Conservation (phyloP, 2,888 invertebrate species). For the Rhyacophila evoluta region DNA sequence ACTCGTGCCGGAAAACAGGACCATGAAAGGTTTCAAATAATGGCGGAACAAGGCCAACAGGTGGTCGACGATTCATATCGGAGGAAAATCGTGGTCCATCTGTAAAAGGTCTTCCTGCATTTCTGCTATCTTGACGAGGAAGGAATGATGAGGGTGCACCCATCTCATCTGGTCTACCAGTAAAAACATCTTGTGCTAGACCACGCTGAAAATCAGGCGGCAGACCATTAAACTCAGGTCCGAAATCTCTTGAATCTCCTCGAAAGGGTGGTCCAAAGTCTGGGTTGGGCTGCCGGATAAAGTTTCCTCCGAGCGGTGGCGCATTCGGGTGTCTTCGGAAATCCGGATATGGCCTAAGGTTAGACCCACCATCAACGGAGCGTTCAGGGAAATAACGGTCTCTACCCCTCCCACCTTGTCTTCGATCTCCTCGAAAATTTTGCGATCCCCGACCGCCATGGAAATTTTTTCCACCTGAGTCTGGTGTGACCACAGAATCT, state of each 20-base stretch:
- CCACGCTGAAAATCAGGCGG: neutral
- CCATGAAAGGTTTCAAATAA: slow-evolving; percentile 41
- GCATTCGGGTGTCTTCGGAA: neutral
- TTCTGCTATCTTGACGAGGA: neutral
- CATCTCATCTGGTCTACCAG: neutral
- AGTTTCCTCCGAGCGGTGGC: slow-evolving; percentile 20
- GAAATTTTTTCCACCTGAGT: slow-evolving; percentile 17
- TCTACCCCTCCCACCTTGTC: neutral
- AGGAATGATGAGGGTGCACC: neutral
- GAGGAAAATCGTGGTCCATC: neutral
- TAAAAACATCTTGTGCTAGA: neutral
- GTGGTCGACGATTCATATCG: neutral
- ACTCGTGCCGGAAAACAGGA: slow-evolving; percentile 50
- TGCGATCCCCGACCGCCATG: slow-evolving; percentile 11
- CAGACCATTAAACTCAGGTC: neutral
- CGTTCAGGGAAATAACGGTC: neutral
- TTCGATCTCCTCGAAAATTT: neutral
- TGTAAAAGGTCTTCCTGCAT: neutral
- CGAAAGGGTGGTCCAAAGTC: neutral
- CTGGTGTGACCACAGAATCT: slow-evolving; percentile 47
- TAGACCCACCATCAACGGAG: neutral
- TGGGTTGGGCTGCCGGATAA: neutral
- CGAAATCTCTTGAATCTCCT: neutral
- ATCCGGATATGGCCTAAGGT: neutral
- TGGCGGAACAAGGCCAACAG: neutral